Percentiles rank a stretch among this genome's conserved stretches.
phyloP scores from a whole-genome alignment of 2,113 vertebrate species.

The Chroicocephalus ridibundus region DNA sequence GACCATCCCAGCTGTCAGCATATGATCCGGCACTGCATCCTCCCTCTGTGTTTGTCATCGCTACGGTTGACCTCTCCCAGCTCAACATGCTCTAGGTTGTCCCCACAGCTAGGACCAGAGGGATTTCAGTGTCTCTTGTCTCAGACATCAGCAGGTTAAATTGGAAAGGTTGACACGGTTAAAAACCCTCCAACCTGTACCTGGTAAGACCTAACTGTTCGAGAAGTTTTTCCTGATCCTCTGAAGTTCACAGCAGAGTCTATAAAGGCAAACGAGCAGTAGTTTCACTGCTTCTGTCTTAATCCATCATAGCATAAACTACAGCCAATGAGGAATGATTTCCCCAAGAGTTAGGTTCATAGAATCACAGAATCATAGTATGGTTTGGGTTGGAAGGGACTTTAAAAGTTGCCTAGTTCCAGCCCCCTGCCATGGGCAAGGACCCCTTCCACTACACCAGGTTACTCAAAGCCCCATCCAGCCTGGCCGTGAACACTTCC shows the following conservation, averaged over 20 bases:
- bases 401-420: background rate
- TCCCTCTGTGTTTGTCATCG: background rate
- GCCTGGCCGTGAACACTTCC: background rate
- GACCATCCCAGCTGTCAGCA: background rate
- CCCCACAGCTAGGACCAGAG: background rate
- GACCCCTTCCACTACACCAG: background rate
- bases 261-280: background rate
- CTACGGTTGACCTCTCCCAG: fast-evolving
- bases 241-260: background rate
- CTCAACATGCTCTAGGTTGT: background rate
- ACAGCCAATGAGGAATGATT: background rate
- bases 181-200: background rate
- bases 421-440: no score
- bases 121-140: background rate
- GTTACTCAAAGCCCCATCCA: background rate
- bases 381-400: background rate
- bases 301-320: background rate
- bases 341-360: background rate
- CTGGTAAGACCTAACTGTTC: background rate
- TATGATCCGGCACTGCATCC: fast-evolving
- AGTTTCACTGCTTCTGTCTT: background rate
- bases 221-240: background rate
- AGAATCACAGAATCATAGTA: background rate
- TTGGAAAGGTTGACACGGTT: background rate
- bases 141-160: background rate